Evolutionary conservation across 2,113 vertebrate species (phyloP).

Genomic region (Cyanistes caeruleus): DNA sequence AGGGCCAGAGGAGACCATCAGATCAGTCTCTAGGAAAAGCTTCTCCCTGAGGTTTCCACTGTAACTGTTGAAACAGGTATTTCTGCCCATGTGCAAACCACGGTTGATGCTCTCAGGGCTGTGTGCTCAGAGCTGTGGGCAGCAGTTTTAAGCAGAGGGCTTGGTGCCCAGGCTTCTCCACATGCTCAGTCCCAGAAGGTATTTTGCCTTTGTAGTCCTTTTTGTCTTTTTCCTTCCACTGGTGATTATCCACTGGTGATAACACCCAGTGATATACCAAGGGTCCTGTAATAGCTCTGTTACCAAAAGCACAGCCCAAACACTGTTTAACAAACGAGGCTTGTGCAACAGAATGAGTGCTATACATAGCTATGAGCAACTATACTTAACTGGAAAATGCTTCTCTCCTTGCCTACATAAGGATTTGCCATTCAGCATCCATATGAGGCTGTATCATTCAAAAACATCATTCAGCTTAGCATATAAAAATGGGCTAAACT

Average conservation of each 20-base stretch:
- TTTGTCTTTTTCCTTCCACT: neutral
- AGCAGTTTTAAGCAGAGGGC: neutral
- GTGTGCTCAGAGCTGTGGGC: neutral
- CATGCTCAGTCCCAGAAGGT: neutral
- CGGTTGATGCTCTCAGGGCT: fast-evolving
- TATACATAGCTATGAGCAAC: neutral
- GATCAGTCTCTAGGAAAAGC: neutral
- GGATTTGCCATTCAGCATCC: neutral
- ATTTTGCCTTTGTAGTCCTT: neutral
- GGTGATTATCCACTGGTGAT: neutral
- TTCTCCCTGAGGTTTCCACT: neutral
- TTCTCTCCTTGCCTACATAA: neutral
- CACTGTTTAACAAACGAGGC: neutral
- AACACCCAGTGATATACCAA: neutral
- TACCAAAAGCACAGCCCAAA: neutral
- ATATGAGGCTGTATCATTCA: neutral
- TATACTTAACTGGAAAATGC: neutral
- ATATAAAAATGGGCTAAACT: neutral
- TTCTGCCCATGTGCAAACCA: neutral
- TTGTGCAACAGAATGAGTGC: neutral
- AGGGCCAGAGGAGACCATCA: neutral
- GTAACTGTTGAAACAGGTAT: neutral
- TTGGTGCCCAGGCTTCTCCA: neutral
- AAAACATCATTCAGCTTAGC: neutral
- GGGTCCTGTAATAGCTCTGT: neutral